Percentiles rank a stretch among this genome's conserved stretches.
Conservation (phyloP, 2,888 invertebrate species). For the Sympetrum striolatum region DNA sequence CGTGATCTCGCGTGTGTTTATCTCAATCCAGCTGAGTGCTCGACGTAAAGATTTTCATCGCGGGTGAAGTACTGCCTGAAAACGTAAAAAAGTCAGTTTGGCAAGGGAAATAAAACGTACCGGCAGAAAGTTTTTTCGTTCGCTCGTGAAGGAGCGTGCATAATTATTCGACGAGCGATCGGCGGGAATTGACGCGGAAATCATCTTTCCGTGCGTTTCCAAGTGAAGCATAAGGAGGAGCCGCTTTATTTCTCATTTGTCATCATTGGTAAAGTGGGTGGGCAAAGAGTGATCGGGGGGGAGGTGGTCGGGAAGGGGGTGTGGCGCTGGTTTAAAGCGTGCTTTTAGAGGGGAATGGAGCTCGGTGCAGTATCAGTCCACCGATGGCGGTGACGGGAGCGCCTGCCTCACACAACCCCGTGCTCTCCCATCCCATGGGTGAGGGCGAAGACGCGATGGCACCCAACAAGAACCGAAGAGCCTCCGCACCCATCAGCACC, state of each 20-base stretch:
- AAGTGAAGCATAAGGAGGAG: not conserved
- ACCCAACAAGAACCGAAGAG: not conserved
- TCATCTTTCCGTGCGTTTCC: not conserved
- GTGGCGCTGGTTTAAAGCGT: slow-evolving; percentile 11
- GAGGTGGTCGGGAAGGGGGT: slow-evolving; percentile 3
- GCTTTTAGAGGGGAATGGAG: slow-evolving; percentile 38
- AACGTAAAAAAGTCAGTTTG: not conserved
- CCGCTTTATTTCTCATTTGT: not conserved
- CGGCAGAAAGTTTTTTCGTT: not conserved
- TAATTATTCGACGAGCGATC: not conserved
- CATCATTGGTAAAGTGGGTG: slow-evolving; percentile 8
- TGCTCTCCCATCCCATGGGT: not conserved
- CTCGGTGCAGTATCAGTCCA: slow-evolving; percentile 36
- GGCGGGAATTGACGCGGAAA: not conserved
- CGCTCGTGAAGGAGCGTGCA: not conserved
- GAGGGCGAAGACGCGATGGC: slow-evolving; percentile 3
- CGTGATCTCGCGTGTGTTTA: not conserved
- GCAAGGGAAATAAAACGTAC: not conserved
- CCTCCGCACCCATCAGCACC: not conserved
- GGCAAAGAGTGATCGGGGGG: not conserved
- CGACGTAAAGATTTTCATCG: not conserved
- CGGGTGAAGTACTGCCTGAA: not conserved
- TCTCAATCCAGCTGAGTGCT: not conserved
- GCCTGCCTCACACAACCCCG: not conserved
- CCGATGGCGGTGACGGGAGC: slow-evolving; percentile 43